phyloP scores from a whole-genome alignment of 2,113 vertebrate species.

The Anthoscopus minutus region DNA sequence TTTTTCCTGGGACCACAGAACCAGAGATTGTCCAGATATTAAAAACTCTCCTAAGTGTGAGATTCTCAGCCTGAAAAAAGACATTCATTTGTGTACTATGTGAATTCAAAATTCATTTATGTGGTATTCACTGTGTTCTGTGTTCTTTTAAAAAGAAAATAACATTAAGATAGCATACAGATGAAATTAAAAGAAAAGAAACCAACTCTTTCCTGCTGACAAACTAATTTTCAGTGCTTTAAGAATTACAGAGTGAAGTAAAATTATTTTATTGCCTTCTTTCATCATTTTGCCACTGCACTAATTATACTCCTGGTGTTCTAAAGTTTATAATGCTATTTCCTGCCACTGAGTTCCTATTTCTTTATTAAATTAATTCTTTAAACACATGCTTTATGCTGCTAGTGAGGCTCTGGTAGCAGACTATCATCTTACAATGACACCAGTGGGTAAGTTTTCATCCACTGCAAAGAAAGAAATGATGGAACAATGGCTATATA shows the following conservation, averaged over 20 bases:
- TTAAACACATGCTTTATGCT: constrained; percentile 8
- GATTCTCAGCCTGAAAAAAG: neutral
- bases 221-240: constrained; percentile 19
- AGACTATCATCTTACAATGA: neutral
- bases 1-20: neutral
- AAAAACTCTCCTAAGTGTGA: neutral
- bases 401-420: neutral
- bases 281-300: constrained; percentile 17
- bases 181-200: constrained; percentile 10
- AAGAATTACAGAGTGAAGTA: constrained; percentile 27
- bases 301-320: constrained; percentile 35
- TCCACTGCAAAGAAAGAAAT: neutral
- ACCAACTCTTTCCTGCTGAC: neutral
- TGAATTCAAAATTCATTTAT: neutral
- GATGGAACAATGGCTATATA: neutral
- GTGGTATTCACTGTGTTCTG: neutral
- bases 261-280: constrained; percentile 48
- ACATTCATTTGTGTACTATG: neutral
- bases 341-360: neutral
- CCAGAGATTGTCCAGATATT: neutral
- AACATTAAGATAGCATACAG: neutral
- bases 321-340: constrained; percentile 5
- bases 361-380: constrained; percentile 43
- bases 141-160: neutral
- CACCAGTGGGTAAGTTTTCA: neutral